Percentiles rank a stretch among this genome's conserved stretches.
phyloP scores from a whole-genome alignment of 2,888 invertebrate genomes.

The Diplazon laetatorius region DNA sequence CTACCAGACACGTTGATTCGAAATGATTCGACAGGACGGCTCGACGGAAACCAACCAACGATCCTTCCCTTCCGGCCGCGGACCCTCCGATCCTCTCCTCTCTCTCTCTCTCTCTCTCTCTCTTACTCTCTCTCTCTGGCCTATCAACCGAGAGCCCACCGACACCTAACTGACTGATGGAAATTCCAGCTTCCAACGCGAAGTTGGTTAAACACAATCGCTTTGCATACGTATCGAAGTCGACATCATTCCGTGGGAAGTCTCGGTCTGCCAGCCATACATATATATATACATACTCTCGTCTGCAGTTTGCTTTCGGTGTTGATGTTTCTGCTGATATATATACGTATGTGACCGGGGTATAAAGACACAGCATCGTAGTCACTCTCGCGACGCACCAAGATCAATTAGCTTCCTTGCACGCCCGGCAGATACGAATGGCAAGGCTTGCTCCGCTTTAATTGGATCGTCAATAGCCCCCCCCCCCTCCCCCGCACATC shows the following conservation, averaged over 20 bases:
- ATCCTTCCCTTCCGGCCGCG: conserved; percentile 45
- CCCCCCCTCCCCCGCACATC: conserved; percentile 4
- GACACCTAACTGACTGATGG: conserved; percentile 77
- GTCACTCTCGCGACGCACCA: conserved; percentile 14
- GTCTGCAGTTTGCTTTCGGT: conserved; percentile 33
- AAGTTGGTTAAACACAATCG: conserved; percentile 80
- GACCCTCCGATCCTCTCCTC: background rate
- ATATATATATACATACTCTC: background rate
- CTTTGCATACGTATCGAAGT: conserved; percentile 80
- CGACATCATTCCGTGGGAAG: conserved; percentile 52
- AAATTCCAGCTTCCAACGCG: conserved; percentile 77
- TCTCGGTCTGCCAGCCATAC: conserved; percentile 28
- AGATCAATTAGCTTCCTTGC: conserved; percentile 52
- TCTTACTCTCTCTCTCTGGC: conserved; percentile 31
- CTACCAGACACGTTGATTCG: conserved; percentile 81
- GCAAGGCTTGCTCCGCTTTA: conserved; percentile 52
- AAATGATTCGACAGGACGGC: conserved; percentile 79
- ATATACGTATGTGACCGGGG: background rate
- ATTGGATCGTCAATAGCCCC: conserved; percentile 62
- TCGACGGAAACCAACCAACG: conserved; percentile 66
- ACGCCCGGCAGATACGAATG: conserved; percentile 7
- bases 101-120: conserved; percentile 37
- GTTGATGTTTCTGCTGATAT: conserved; percentile 10
- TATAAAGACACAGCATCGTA: background rate
- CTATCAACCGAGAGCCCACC: conserved; percentile 47